Percentiles rank a stretch among this genome's conserved stretches.
Conservation (phyloP, 2,888 invertebrate genomes). For the Meloe dianella region DNA sequence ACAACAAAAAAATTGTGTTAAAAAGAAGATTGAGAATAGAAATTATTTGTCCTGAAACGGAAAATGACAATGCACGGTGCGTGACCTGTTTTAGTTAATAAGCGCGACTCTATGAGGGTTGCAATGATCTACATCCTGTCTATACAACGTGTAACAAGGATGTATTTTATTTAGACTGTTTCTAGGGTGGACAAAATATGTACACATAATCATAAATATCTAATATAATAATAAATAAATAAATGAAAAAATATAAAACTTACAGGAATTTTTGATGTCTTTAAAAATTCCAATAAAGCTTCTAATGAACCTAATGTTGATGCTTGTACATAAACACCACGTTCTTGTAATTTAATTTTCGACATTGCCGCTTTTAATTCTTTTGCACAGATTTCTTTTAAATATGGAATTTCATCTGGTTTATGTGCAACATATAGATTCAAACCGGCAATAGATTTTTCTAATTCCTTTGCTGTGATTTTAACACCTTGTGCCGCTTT, state of each 20-base stretch:
- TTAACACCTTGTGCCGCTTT: constrained; percentile 98
- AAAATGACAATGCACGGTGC: constrained; percentile 18
- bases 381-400: constrained; percentile 83
- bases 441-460: constrained; percentile 96
- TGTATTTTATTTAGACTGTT: constrained; percentile 30
- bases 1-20: no score
- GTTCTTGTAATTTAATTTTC: constrained; percentile 87
- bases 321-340: constrained; percentile 99
- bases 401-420: constrained; percentile 90
- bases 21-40: neutral
- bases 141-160: constrained; percentile 32
- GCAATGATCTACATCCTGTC: constrained; percentile 38
- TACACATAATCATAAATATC: constrained; percentile 11
- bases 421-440: constrained; percentile 91
- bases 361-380: constrained; percentile 90
- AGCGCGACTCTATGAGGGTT: constrained; percentile 32
- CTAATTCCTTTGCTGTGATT: constrained; percentile 96
- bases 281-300: constrained; percentile 92
- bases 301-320: constrained; percentile 99
- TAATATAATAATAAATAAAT: constrained; percentile 12
- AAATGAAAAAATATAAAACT: constrained; percentile 61
- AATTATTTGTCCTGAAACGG: constrained; percentile 20
- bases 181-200: constrained; percentile 18
- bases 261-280: constrained; percentile 91
- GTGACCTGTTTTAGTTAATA: constrained; percentile 34